Evolutionary conservation across 1,140 invertebrate species (phyloP).

Genomic region (Lordiphosa clarofinis): DNA sequence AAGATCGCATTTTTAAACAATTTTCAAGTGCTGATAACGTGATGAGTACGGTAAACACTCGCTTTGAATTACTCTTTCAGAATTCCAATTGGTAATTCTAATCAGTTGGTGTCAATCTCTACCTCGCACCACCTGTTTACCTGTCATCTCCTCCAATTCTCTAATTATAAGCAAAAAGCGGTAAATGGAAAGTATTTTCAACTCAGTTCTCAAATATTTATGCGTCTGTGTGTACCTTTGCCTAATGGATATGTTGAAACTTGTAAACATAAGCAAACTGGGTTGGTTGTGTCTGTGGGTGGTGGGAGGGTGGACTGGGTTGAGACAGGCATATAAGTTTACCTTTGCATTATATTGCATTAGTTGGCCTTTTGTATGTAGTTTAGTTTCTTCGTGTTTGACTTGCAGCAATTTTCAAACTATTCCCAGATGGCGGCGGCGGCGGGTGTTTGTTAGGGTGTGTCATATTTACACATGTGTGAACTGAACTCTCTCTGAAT

Average conservation of each 20-base stretch:
- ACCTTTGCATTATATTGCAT: conserved; percentile 52
- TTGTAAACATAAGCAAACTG: conserved; percentile 42
- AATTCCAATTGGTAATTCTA: conserved; percentile 48
- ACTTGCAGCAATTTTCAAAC: conserved; percentile 19
- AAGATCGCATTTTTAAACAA: conserved; percentile 10
- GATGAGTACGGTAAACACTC: conserved; percentile 2
- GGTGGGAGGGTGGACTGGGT: not conserved
- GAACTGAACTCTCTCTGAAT: conserved; percentile 1
- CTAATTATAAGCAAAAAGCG: conserved; percentile 70
- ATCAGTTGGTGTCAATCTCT: conserved; percentile 57
- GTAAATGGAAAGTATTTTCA: conserved; percentile 70
- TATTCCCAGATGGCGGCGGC: not conserved
- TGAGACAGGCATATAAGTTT: conserved; percentile 37
- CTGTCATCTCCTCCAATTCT: conserved; percentile 6
- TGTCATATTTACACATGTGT: conserved; percentile 27
- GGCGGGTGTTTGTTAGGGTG: conserved; percentile 24
- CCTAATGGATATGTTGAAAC: conserved; percentile 69
- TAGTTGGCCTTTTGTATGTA: conserved; percentile 35
- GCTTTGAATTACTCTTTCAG: conserved; percentile 17
- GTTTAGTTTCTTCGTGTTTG: conserved; percentile 41
- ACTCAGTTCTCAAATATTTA: conserved; percentile 72
- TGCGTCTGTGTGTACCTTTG: conserved; percentile 13
- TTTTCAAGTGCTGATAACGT: conserved; percentile 30
- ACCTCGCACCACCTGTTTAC: conserved; percentile 1
- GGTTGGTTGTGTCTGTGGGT: not conserved